Evolutionary conservation across 2,797 vertebrate genomes (phyloP).

Genomic region (Spinus pinus): DNA sequence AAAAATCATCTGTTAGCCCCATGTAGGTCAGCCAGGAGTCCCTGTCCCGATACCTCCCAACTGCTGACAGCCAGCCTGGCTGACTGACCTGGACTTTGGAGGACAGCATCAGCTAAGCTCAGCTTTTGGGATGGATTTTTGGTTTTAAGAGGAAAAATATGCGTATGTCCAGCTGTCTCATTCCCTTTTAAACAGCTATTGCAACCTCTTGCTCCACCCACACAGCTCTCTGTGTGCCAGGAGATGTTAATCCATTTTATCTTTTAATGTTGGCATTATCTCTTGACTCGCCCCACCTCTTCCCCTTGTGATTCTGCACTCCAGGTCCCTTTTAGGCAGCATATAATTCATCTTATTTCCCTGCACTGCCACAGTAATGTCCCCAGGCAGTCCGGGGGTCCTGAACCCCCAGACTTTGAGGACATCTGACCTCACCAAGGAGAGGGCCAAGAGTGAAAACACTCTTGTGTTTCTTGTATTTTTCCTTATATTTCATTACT

Average conservation of each 20-base stretch:
- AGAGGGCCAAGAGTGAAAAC: not conserved
- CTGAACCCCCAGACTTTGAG: not conserved
- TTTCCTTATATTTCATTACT: not conserved
- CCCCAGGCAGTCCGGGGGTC: not conserved
- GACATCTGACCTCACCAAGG: not conserved
- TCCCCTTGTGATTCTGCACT: not conserved
- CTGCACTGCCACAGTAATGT: not conserved
- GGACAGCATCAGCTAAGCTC: not conserved
- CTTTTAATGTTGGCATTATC: constrained; percentile 64
- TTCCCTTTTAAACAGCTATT: constrained; percentile 26
- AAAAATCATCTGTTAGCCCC: not conserved
- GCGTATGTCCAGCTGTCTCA: not conserved
- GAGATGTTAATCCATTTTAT: constrained; percentile 59
- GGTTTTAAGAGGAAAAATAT: not conserved
- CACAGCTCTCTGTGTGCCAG: not conserved
- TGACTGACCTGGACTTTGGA: not conserved
- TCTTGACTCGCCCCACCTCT: constrained; percentile 27
- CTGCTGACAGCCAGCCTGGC: not conserved
- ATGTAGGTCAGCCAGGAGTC: not conserved
- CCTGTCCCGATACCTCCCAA: not conserved
- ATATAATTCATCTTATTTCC: constrained; percentile 13
- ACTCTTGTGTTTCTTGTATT: not conserved
- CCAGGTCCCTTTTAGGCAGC: not conserved
- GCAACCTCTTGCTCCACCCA: constrained; percentile 34
- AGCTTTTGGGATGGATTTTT: not conserved